Percentiles rank a stretch among this genome's conserved stretches.
Evolutionary conservation across 2,797 vertebrate genomes (phyloP).

Genomic region (Toxotes lorentzi): DNA sequence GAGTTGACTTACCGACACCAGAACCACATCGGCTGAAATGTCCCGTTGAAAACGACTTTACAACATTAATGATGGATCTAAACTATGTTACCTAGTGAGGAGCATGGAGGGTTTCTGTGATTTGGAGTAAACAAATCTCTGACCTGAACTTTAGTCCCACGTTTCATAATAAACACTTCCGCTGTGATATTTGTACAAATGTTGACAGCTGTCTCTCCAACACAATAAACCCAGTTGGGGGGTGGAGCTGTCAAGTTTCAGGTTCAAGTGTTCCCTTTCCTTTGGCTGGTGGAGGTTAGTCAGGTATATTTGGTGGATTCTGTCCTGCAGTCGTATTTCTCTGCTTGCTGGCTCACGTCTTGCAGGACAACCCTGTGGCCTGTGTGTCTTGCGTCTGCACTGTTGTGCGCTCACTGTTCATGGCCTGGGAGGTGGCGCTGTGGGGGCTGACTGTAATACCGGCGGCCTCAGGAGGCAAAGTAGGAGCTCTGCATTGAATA

Average conservation of each 20-base stretch:
- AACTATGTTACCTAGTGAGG: not conserved
- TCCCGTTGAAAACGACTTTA: conserved; percentile 20
- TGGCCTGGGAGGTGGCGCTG: not conserved
- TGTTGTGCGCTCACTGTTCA: conserved; percentile 3
- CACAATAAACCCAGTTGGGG: not conserved
- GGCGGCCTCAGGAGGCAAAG: conserved; percentile 91
- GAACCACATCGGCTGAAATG: conserved; percentile 18
- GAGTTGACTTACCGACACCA: conserved; percentile 4
- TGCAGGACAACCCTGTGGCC: not conserved
- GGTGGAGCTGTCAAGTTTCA: not conserved
- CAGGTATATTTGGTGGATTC: conserved; percentile 35
- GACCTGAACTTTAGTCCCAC: not conserved
- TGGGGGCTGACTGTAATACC: not conserved
- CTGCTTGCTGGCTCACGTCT: conserved; percentile 13
- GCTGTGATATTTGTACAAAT: conserved; percentile 41
- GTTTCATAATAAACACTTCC: conserved; percentile 17
- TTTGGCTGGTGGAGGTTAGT: conserved; percentile 45
- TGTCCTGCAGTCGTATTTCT: conserved; percentile 6
- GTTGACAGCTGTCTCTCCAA: conserved; percentile 1
- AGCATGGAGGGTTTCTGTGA: conserved; percentile 8
- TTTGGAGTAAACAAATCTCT: not conserved
- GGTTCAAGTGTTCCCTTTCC: conserved; percentile 27
- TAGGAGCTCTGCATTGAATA: conserved; percentile 98
- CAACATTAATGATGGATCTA: not conserved
- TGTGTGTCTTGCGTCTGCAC: conserved; percentile 63